A percentile compares a stretch with the other conserved stretches of the same genome.
Evolutionary conservation across 2,888 invertebrate genomes (phyloP).

Genomic region (Amblyjoppa fuscipennis): DNA sequence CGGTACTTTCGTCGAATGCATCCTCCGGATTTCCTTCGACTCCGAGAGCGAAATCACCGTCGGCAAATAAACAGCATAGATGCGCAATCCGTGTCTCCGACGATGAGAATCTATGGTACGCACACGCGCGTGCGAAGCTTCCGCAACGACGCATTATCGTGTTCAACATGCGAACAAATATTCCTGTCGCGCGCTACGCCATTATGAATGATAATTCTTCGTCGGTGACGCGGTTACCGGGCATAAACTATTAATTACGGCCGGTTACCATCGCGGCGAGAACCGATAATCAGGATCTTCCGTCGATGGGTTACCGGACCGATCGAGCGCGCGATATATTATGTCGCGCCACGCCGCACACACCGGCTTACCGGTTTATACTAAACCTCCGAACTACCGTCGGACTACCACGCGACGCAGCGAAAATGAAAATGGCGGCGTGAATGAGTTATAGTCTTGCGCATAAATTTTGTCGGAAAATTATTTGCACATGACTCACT

Average conservation of each 20-base stretch:
- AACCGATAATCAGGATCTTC: constrained; percentile 74
- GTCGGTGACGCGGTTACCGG: constrained; percentile 45
- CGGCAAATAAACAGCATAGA: not conserved
- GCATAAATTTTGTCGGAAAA: too few species aligned
- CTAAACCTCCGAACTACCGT: constrained; percentile 5
- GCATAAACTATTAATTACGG: constrained; percentile 79
- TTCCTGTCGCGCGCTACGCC: constrained; percentile 74
- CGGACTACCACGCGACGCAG: too few species aligned
- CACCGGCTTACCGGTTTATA: constrained; percentile 29
- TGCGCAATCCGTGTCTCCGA: not conserved
- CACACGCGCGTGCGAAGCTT: constrained; percentile 26
- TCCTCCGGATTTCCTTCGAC: not conserved
- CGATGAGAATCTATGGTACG: constrained; percentile 15
- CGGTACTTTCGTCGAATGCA: not conserved
- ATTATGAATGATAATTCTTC: constrained; percentile 78
- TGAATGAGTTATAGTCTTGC: too few species aligned
- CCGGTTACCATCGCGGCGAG: constrained; percentile 63
- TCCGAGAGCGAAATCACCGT: not conserved
- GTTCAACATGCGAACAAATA: constrained; percentile 68
- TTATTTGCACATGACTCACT: too few species aligned
- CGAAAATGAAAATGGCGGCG: too few species aligned
- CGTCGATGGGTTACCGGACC: constrained; percentile 44
- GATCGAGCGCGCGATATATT: constrained; percentile 32
- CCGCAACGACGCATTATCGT: constrained; percentile 68
- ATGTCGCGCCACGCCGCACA: constrained; percentile 2